Percentiles rank a stretch among this genome's conserved stretches.
Evolutionary conservation across 64 coral and sea anemone species (phyloP).

Genomic region (Orbicella faveolata): DNA sequence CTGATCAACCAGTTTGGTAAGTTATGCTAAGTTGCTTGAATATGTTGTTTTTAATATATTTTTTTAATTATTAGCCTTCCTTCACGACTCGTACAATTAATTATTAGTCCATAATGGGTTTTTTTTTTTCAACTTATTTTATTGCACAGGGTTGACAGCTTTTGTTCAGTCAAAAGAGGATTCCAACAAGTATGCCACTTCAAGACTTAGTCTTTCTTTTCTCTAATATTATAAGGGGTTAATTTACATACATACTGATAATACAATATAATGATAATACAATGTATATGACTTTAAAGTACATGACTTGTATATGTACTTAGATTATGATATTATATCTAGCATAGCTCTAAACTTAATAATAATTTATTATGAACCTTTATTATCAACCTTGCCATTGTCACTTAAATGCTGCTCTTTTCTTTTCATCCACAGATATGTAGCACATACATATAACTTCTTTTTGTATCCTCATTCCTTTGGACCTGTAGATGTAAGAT

Average conservation of each 20-base stretch:
- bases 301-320: no score
- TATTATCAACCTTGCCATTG: no score
- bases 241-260: no score
- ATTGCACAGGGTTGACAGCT: constrained; percentile 55
- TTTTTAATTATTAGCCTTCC: no score
- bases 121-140: not conserved
- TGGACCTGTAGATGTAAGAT: constrained; percentile 87
- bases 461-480: constrained; percentile 84
- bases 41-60: no score
- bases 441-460: constrained; percentile 84
- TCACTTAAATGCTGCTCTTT: not conserved
- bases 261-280: no score
- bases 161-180: constrained; percentile 55
- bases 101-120: not conserved
- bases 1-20: constrained; percentile 95
- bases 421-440: constrained; percentile 61
- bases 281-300: no score
- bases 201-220: not conserved
- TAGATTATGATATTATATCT: no score
- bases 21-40: not conserved
- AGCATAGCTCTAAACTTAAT: no score
- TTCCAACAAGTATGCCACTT: constrained; percentile 61
- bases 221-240: no score
- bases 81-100: not conserved
- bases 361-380: no score